Percentiles rank a stretch among this genome's conserved stretches.
Conservation (phyloP, 2,797 vertebrate genomes). For the Sebastes iracundus region DNA sequence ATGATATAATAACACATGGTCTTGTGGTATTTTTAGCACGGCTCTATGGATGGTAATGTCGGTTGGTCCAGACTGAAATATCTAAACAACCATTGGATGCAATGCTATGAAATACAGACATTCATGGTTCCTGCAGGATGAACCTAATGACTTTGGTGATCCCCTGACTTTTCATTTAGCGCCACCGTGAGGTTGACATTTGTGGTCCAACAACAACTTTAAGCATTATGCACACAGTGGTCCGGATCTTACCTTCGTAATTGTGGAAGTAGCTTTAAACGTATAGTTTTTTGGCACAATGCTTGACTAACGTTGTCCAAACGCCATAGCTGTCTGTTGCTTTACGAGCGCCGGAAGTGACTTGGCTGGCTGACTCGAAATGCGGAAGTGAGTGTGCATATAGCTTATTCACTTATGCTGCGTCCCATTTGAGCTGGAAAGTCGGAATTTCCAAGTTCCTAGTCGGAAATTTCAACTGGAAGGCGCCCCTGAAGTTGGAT, state of each 20-base stretch:
- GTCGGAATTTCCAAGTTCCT: accelerated
- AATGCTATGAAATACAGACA: not conserved
- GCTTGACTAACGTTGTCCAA: too few species aligned
- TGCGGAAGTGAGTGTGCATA: too few species aligned
- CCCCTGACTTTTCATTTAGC: not conserved
- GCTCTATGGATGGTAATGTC: not conserved
- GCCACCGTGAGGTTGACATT: not conserved
- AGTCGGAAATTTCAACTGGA: too few species aligned
- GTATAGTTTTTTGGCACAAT: too few species aligned
- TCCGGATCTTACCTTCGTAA: too few species aligned
- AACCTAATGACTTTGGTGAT: not conserved
- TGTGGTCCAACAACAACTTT: not conserved
- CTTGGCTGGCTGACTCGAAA: accelerated
- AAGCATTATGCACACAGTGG: too few species aligned
- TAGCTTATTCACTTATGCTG: too few species aligned
- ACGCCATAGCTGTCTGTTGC: too few species aligned
- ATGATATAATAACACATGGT: constrained; percentile 66
- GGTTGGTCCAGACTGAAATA: not conserved
- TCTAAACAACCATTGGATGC: not conserved
- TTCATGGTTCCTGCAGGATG: not conserved
- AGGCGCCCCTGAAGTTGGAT: too few species aligned
- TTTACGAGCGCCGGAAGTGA: accelerated
- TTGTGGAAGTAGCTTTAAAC: too few species aligned
- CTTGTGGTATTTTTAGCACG: not conserved
- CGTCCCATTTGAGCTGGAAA: too few species aligned